Evolutionary conservation across 1,140 invertebrate species (phyloP).

Genomic region (Diachasmimorpha longicaudata): DNA sequence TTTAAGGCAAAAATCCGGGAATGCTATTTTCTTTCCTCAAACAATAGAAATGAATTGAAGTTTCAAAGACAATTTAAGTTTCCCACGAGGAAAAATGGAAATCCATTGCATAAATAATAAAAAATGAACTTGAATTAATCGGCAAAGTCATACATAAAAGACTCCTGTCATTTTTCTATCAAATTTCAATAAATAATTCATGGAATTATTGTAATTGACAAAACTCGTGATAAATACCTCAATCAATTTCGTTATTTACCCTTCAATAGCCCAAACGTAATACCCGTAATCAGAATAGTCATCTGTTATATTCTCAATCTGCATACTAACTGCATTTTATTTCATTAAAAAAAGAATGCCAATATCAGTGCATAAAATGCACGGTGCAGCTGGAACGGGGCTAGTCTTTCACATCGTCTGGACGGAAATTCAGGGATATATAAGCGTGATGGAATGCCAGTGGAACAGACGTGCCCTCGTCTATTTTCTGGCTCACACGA

Average conservation of each 20-base stretch:
- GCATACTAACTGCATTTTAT: background rate
- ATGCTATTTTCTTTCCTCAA: no score
- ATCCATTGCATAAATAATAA: background rate
- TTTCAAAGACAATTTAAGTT: no score
- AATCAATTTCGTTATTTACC: background rate
- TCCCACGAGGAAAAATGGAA: no score
- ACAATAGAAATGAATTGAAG: no score
- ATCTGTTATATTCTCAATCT: background rate
- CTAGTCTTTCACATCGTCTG: background rate
- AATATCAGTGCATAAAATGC: background rate
- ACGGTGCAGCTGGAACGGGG: background rate
- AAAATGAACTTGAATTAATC: no score
- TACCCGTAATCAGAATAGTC: constrained; percentile 2
- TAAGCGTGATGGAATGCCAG: background rate
- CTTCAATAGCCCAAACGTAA: background rate
- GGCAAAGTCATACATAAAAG: background rate
- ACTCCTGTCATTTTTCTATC: background rate
- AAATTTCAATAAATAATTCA: background rate
- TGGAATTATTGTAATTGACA: background rate
- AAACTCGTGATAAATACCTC: background rate
- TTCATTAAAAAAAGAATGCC: background rate
- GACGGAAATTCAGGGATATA: background rate
- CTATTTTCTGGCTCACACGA: background rate
- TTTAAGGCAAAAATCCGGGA: no score
- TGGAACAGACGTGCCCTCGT: constrained; percentile 1